Percentiles rank a stretch among this genome's conserved stretches.
Evolutionary conservation across 2,797 vertebrate genomes (phyloP).

Genomic region (Limnodromus scolopaceus): DNA sequence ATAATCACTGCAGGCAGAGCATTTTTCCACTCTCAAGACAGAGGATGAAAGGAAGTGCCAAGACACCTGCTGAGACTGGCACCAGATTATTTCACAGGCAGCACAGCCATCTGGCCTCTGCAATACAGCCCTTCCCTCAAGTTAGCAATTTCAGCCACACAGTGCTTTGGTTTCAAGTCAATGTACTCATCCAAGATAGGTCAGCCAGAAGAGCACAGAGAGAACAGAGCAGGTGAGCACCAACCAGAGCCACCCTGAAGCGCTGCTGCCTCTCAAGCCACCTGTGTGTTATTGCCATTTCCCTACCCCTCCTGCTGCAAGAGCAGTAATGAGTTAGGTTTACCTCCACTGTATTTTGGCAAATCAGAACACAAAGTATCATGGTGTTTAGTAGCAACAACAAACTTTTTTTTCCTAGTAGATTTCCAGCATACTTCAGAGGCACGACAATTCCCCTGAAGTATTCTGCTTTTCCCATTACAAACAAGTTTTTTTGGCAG

Average conservation of each 20-base stretch:
- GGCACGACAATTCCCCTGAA: background rate
- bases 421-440: background rate
- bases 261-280: background rate
- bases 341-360: rapidly evolving
- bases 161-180: background rate
- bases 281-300: background rate
- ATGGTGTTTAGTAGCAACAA: rapidly evolving
- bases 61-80: background rate
- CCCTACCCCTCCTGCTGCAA: background rate
- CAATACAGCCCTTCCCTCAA: background rate
- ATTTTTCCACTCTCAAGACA: background rate
- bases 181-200: background rate
- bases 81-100: background rate
- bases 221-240: background rate
- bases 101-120: background rate
- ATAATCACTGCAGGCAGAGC: background rate
- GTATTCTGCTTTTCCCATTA: background rate
- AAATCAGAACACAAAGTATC: background rate
- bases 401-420: background rate
- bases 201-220: background rate
- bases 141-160: background rate
- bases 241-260: background rate
- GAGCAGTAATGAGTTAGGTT: background rate
- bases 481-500: background rate
- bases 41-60: background rate